phyloP scores from a whole-genome alignment of 2,797 vertebrate genomes.

The Carcharodon carcharias region DNA sequence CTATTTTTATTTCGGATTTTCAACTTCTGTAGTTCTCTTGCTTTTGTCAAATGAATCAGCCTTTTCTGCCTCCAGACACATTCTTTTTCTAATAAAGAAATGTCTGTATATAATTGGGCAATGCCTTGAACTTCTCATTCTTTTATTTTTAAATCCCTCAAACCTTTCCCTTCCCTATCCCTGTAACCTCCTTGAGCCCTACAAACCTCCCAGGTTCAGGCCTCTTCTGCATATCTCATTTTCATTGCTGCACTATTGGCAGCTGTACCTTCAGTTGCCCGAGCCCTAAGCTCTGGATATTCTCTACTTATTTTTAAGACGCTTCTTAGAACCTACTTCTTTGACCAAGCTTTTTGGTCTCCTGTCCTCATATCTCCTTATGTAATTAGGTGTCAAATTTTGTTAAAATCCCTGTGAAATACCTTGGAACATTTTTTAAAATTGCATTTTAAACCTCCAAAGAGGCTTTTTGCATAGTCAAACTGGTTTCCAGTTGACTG shows the following conservation, averaged over 20 bases:
- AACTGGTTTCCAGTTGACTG: neutral
- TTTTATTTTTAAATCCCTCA: too few species aligned
- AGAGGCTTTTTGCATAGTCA: neutral
- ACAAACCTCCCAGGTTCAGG: neutral
- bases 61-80: neutral
- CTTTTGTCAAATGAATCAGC: neutral
- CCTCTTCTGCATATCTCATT: neutral
- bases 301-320: too few species aligned
- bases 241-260: neutral
- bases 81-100: neutral
- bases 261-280: neutral
- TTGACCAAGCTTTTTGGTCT: too few species aligned
- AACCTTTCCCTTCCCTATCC: too few species aligned
- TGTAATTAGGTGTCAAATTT: too few species aligned
- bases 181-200: too few species aligned
- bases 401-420: neutral
- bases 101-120: neutral
- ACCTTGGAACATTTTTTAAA: neutral
- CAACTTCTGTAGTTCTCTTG: neutral
- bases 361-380: too few species aligned
- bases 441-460: neutral
- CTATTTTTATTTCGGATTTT: neutral
- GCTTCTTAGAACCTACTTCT: too few species aligned
- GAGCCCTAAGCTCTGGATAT: neutral
- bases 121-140: neutral